Evolutionary conservation across 2,113 vertebrate species (phyloP), one percentile per base, ranked within the genome.

Genomic region (Nothobranchius furzeri): DNA sequence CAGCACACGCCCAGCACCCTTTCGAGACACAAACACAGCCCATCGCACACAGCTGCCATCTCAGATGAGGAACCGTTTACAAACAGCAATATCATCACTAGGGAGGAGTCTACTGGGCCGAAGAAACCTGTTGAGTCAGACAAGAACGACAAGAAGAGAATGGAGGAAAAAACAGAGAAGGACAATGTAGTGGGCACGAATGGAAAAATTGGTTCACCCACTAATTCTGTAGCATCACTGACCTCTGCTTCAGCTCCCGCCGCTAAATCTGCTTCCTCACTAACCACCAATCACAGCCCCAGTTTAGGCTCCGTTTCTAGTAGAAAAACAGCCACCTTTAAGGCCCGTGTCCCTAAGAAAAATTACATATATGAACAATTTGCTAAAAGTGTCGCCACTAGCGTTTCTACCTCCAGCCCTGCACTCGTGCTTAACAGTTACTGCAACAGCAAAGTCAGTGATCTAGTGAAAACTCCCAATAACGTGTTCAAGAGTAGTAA

Each of bases 271-370:
- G 75, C 81, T 9, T 64, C 81, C 53, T 75, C 77, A 54, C 76
- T 47, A 54, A 73, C 64, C 82, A 73, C 65, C 81, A 92, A 66
- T 78, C 80, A 64, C 81, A 88, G 70, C 88, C 92, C 80, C 81
- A 87, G 81, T 74, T 76, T 79, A 79, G 81, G 74, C 82, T 92
- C 90, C 75, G 70, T 89, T 80, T 73, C 90, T 20, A 97, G 94
- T 72, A 92, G 96, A 50, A 96, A 96, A 89, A 97, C 95, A 0
- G 96, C 96, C 81, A 95, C 96, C 1, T 97, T 97, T 71, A 97
- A 97, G 84, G 93, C 95, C 10, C 92, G 95, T 12, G 89, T 95
- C 0, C 96, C 96, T 68, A 95, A 96, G 87, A 96, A 95, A 86
- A 97, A 96, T 79, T 95, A 94, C 13, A 94, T 93, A 9, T 95